Evolutionary conservation across 2,888 invertebrate species (phyloP), one percentile per base, ranked within the genome.

Genomic region (Apoda limacodes): DNA sequence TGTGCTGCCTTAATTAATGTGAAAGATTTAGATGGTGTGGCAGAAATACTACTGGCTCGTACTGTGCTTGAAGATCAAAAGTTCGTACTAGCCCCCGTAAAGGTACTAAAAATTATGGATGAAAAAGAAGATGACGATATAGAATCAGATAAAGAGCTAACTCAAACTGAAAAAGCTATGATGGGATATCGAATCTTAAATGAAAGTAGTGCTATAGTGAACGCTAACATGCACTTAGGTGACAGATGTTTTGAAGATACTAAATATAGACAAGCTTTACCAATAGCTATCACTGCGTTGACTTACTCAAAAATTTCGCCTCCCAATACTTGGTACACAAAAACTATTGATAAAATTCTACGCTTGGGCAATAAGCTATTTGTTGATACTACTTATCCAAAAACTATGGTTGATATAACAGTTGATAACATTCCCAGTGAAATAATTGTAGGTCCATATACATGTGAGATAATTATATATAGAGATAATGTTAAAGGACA

Each of bases 251-350:
- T 86, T 40, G 83, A 82, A 42, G 83, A 83, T 7, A 70, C 82
- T 1, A 75, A 83, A 34, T 83, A 75, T 42, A 83, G 86, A 30
- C 84, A 87, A 40, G 85, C 87, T 0, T 51, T 88, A 31, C 65
- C 87, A 0, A 84, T 85, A 35, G 76, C 85, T 0, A 62, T 84
- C 1, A 75, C 85, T 4, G 84, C 84, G 3, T 64, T 88, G 60
- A 83, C 86, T 0, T 88, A 88, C 42, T 78, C 86, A 0, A 83
- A 85, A 48, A 85, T 88, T 40, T 86, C 88, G 2, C 83, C 85
- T 1, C 83, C 87, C 0, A 83, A 82, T 29, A 72, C 83, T 0
- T 85, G 85, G 85, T 82, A 80, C 43, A 70, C 72, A 5, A 82
- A 74, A 35, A 85, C 84, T 0, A 41, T 85, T 1, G 84, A 85